Conservation (phyloP, 1,140 invertebrate genomes). For the Ruditapes philippinarum region DNA sequence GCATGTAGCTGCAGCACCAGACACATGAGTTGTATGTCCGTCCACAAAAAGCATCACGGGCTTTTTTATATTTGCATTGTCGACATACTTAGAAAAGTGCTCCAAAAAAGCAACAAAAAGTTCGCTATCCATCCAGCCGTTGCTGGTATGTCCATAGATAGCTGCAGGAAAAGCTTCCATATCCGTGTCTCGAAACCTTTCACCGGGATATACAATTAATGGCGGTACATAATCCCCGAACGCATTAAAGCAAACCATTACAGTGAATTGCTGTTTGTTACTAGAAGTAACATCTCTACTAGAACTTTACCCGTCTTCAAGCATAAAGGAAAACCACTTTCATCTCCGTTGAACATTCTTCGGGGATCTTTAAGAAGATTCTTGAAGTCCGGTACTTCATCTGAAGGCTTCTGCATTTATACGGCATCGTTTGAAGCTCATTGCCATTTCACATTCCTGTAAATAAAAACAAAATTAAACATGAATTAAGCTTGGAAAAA, state of each 20-base stretch:
- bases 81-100: neutral
- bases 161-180: neutral
- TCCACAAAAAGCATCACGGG: constrained; percentile 16
- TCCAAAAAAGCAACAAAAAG: constrained; percentile 24
- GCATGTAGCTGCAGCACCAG: neutral
- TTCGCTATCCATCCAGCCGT: neutral
- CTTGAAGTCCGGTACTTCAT: neutral
- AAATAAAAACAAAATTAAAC: neutral
- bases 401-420: neutral
- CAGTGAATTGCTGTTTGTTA: constrained; percentile 18
- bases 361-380: constrained; percentile 1
- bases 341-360: neutral
- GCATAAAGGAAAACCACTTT: neutral
- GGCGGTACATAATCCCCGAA: constrained; percentile 18
- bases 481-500: too few relatives aligned
- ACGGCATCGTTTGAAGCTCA: neutral
- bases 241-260: constrained; percentile 24
- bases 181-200: neutral
- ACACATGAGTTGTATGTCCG: constrained; percentile 1
- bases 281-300: neutral
- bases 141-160: neutral
- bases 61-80: neutral
- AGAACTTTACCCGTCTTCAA: constrained; percentile 15
- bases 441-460: neutral
- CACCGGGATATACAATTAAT: constrained; percentile 27